Evolutionary conservation across 2,113 vertebrate genomes (phyloP).

Genomic region (Deroptyus accipitrinus): DNA sequence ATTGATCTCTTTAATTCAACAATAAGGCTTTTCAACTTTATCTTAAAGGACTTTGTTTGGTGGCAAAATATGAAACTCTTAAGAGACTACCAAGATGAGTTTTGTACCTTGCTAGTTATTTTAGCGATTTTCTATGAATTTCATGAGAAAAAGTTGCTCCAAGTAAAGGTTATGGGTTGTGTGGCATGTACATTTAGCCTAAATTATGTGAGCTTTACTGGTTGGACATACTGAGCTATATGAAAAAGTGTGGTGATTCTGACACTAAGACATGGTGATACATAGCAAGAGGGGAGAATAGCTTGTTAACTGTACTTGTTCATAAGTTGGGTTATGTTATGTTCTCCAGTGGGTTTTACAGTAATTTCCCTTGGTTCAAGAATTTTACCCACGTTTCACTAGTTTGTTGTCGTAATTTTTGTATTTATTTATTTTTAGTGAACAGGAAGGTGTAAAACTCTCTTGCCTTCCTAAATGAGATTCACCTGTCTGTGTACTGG

Average conservation of each 20-base stretch:
- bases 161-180: background rate
- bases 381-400: background rate
- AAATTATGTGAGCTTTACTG: background rate
- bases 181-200: background rate
- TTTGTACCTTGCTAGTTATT: background rate
- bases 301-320: background rate
- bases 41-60: background rate
- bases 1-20: background rate
- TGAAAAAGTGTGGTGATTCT: background rate
- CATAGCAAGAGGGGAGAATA: background rate
- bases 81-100: background rate
- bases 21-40: background rate
- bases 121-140: background rate
- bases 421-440: background rate
- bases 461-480: background rate
- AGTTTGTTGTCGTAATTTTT: background rate
- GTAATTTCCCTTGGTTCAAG: background rate
- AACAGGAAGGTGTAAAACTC: background rate
- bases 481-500: background rate
- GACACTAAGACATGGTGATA: background rate
- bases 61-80: background rate
- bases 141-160: background rate
- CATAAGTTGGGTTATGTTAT: accelerated
- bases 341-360: background rate
- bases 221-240: background rate